Evolutionary conservation across 2,113 vertebrate species (phyloP), one percentile per base, ranked within the genome.

Genomic region (Sardina pilchardus): DNA sequence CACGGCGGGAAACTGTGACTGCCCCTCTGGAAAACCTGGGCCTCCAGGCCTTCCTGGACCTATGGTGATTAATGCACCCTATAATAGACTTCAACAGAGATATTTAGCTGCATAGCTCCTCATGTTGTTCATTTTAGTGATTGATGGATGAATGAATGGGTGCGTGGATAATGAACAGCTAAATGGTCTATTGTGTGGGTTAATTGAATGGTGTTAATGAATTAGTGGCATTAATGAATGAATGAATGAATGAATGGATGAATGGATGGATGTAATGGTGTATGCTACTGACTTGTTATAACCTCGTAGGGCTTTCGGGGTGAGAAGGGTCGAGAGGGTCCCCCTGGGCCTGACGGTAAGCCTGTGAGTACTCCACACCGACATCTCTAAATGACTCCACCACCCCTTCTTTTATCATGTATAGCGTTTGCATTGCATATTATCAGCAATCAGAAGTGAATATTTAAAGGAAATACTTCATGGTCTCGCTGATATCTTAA

Each of bases 281-380:
- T 82, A 5, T 59, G 1, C 10, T 17, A 44, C 81, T 36, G 81
- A 6, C 82, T 2, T 71, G 3, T 82, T 82, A 7, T 59, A 45
- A 34, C 50, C 39, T 30, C 17, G 6, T 67, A 92, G 91, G 91
- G 91, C 3, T 91, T 90, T 81, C 86, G 90, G 9, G 91, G 91
- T 19, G 90, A 89, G 81, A 91, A 90, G 82, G 91, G 91, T 6
- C 85, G 89, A 81, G 90, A 92, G 56, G 91, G 91, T 14, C 91
- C 91, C 24, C 91, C 90, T 16, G 91, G 91, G 0, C 90, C 91
- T 30, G 91, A 92, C 50, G 91, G 91, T 53, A 92, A 92, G 86
- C 91, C 91, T 85, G 89, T 91, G 85, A 88, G 90, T 90, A 84
- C n/a, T 26, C 1, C 6, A 56, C 14, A 75, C 43, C 24, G 59